phyloP scores from a whole-genome alignment of 2,888 invertebrate genomes.

The Meliscaeva auricollis region DNA sequence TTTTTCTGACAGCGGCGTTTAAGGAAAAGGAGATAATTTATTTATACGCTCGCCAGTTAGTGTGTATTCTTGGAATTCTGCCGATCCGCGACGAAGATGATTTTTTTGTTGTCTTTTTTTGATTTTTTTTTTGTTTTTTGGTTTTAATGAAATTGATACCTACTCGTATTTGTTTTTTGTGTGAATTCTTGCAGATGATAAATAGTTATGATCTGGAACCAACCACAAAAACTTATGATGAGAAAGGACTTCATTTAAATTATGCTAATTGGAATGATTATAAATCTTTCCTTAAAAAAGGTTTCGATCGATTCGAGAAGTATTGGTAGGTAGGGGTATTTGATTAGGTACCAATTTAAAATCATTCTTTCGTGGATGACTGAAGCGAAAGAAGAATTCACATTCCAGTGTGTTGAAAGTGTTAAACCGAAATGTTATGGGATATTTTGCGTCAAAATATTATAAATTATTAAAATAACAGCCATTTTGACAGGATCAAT shows the following conservation, averaged over 20 bases:
- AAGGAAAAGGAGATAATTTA: slow-evolving; percentile 61
- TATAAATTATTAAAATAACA: background rate
- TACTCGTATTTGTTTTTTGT: slow-evolving; percentile 46
- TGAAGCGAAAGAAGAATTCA: background rate
- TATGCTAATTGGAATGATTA: slow-evolving; percentile 61
- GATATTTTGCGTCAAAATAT: slow-evolving; percentile 11
- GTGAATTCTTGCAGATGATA: slow-evolving; percentile 63
- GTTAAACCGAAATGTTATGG: slow-evolving; percentile 11
- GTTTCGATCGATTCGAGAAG: background rate
- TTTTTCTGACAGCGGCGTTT: slow-evolving; percentile 69
- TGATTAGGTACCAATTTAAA: background rate
- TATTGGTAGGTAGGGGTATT: no score
- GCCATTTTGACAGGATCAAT: background rate
- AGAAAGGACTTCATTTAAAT: slow-evolving; percentile 67
- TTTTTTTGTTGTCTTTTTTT: slow-evolving; percentile 19
- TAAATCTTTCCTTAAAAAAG: slow-evolving; percentile 36
- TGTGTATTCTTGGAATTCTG: slow-evolving; percentile 70
- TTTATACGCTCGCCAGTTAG: slow-evolving; percentile 53
- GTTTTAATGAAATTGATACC: slow-evolving; percentile 23
- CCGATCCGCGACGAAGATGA: slow-evolving; percentile 34
- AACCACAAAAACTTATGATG: background rate
- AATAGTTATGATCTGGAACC: slow-evolving; percentile 67
- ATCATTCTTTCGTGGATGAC: background rate
- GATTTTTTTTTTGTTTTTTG: background rate
- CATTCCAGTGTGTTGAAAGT: slow-evolving; percentile 6